Conservation (phyloP, 2,113 vertebrate genomes). For the Tragelaphus scriptus region DNA sequence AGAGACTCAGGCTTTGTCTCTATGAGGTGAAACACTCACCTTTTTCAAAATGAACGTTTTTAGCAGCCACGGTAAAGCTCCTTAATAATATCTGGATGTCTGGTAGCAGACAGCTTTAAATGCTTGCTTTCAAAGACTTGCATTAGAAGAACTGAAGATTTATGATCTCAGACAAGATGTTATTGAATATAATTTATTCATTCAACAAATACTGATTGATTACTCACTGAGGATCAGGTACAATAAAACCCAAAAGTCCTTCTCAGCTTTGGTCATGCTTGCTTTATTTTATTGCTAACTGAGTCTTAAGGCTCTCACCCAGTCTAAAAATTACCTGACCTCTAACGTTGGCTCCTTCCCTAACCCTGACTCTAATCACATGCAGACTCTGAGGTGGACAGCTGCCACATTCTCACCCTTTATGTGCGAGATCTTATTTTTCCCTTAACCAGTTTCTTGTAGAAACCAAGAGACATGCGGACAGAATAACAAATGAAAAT, state of each 20-base stretch:
- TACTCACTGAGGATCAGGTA: neutral
- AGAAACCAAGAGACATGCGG: conserved; percentile 45
- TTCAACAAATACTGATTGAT: neutral
- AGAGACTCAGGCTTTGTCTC: neutral
- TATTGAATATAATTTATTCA: neutral
- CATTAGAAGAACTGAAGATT: neutral
- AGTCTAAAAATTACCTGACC: conserved; percentile 43
- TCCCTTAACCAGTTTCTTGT: conserved; percentile 34
- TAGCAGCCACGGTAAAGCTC: neutral
- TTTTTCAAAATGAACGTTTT: neutral
- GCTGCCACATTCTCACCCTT: conserved; percentile 42
- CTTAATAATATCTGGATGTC: neutral
- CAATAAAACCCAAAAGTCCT: conserved; percentile 37
- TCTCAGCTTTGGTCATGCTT: neutral
- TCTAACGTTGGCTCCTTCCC: conserved; percentile 27
- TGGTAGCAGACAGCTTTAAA: neutral
- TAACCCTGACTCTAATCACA: conserved; percentile 34
- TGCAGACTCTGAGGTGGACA: neutral
- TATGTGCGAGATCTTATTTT: conserved; percentile 48
- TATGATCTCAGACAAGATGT: neutral
- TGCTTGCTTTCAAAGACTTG: neutral
- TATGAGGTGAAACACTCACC: neutral
- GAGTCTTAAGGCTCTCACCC: conserved; percentile 29
- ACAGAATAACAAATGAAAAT: conserved; percentile 65
- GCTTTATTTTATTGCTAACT: conserved; percentile 52